These are phyloP conservation scores for Tetropium fuscum DNA, from an alignment of 2,888 invertebrate genomes.

Conservation along the genomic window DNA sequence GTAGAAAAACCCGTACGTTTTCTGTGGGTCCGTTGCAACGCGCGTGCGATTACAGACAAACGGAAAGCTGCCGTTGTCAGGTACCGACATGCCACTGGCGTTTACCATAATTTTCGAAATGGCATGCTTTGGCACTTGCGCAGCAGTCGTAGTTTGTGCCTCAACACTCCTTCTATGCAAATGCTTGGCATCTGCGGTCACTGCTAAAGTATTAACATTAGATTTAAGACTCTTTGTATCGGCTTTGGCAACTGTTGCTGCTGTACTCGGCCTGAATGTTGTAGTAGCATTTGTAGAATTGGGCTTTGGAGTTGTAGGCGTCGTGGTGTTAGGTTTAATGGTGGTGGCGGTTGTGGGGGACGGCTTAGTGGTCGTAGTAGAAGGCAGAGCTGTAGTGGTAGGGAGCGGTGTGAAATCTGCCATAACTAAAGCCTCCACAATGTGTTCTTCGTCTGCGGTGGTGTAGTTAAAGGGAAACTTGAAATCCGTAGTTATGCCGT, in stretches of 20 bases:
- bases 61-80: conserved; percentile 62
- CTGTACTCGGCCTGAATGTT: conserved; percentile 26
- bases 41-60: conserved; percentile 72
- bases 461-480: conserved; percentile 75
- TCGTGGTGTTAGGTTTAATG: conserved; percentile 43
- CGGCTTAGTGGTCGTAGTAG: conserved; percentile 54
- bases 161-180: conserved; percentile 41
- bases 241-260: conserved; percentile 13
- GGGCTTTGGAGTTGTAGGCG: conserved; percentile 38
- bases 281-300: conserved; percentile 36
- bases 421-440: conserved; percentile 78
- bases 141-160: background rate
- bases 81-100: conserved; percentile 55
- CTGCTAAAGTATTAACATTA: conserved; percentile 13
- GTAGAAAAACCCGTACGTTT: conserved; percentile 80
- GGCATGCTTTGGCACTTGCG: conserved; percentile 11
- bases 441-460: conserved; percentile 71
- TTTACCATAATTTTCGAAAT: conserved; percentile 48
- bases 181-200: conserved; percentile 21
- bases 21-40: conserved; percentile 74
- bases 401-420: conserved; percentile 75
- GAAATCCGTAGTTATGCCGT: conserved; percentile 74
- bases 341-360: conserved; percentile 30
- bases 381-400: conserved; percentile 61
- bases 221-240: conserved; percentile 39